A percentile compares a stretch with the other conserved stretches of the same genome.
Evolutionary conservation across 2,888 invertebrate species (phyloP).

Genomic region (Euclidia mi): DNA sequence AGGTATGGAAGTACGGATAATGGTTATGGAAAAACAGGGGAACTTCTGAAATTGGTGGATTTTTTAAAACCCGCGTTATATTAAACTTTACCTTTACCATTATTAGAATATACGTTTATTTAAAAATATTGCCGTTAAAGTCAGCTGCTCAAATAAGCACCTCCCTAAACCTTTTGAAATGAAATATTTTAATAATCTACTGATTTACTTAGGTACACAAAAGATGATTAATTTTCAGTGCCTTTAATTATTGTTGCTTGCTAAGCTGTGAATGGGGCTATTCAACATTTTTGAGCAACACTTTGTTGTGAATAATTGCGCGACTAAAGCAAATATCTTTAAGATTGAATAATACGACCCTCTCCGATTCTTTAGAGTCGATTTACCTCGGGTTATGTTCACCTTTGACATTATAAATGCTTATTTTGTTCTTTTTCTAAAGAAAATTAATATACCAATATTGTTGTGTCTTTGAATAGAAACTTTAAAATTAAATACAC

Average conservation of each 20-base stretch:
- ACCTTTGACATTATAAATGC: constrained; percentile 1
- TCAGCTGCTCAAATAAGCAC: constrained; percentile 21
- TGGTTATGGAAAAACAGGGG: constrained; percentile 43
- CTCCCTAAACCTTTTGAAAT: constrained; percentile 26
- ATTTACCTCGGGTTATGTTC: neutral
- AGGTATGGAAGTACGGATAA: constrained; percentile 38
- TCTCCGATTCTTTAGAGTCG: constrained; percentile 31
- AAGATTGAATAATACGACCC: constrained; percentile 32
- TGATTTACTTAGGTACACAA: constrained; percentile 40
- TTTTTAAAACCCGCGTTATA: constrained; percentile 21
- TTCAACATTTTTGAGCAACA: constrained; percentile 31
- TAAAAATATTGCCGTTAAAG: constrained; percentile 16
- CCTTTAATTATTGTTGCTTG: constrained; percentile 37
- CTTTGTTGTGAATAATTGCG: constrained; percentile 37
- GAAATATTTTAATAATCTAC: constrained; percentile 34
- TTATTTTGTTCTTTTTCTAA: too few relatives aligned
- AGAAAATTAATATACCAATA: too few relatives aligned
- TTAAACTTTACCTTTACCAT: constrained; percentile 13
- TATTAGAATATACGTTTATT: constrained; percentile 15
- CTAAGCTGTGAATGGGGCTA: constrained; percentile 30
- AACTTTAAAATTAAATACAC: too few relatives aligned
- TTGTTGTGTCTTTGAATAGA: too few relatives aligned
- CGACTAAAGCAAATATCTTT: constrained; percentile 38
- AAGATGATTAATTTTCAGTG: constrained; percentile 50
- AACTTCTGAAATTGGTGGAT: constrained; percentile 35